phyloP scores from a whole-genome alignment of 92 coral and sea anemone genomes.

The Porites rus region DNA sequence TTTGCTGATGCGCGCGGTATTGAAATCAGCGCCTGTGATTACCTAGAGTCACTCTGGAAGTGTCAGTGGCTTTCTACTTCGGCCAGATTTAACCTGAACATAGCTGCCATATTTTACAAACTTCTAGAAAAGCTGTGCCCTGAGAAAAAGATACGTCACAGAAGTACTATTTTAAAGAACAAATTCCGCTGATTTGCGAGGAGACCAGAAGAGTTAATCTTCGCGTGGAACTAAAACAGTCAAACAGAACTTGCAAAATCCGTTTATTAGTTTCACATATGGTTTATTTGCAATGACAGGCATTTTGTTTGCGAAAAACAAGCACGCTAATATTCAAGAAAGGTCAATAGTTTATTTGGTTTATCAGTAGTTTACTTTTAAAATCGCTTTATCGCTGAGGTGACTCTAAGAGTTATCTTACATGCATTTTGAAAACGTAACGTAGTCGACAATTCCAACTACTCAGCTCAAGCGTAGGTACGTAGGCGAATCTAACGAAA shows the following conservation, averaged over 20 bases:
- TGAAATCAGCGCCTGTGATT: constrained; percentile 48
- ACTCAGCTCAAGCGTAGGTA: too few species aligned
- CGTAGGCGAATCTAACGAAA: too few species aligned
- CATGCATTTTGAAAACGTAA: not conserved
- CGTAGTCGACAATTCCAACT: too few species aligned
- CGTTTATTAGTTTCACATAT: not conserved
- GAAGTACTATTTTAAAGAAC: constrained; percentile 19
- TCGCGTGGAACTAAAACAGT: not conserved
- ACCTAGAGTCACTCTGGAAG: constrained; percentile 68
- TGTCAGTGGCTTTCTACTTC: constrained; percentile 75
- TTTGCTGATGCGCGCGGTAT: constrained; percentile 40
- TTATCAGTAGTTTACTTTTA: constrained; percentile 7
- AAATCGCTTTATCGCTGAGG: not conserved
- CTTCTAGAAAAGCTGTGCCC: constrained; percentile 52
- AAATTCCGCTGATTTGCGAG: constrained; percentile 13
- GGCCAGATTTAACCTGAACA: constrained; percentile 63
- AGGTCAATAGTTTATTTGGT: not conserved
- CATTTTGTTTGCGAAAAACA: not conserved
- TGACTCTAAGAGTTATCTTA: not conserved
- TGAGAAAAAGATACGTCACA: constrained; percentile 1
- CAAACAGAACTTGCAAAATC: not conserved
- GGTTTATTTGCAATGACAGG: not conserved
- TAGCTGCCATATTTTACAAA: constrained; percentile 57
- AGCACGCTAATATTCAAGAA: not conserved
- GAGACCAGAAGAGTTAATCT: not conserved